Conservation (phyloP, 2,888 invertebrate genomes). For the Pachymerium ferrugineum region DNA sequence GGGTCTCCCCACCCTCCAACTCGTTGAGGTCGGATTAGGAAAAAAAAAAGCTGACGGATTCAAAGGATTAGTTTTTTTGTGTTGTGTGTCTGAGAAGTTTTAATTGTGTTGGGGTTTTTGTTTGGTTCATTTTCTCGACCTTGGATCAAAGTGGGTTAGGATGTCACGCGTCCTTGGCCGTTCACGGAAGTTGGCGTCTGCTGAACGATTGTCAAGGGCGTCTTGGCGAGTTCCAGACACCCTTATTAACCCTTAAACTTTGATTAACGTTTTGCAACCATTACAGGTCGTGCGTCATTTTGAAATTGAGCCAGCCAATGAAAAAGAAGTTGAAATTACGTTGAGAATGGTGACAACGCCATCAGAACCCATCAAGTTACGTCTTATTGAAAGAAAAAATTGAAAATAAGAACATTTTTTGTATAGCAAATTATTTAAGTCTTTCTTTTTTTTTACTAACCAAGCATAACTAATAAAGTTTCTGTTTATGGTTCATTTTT, state of each 20-base stretch:
- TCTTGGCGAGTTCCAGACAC: not conserved
- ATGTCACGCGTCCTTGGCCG: not conserved
- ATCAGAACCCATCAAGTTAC: slow-evolving; percentile 33
- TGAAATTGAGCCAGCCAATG: slow-evolving; percentile 37
- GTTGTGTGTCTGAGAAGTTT: not conserved
- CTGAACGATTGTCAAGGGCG: not conserved
- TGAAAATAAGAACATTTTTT: no score
- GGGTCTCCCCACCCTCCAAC: slow-evolving; percentile 3
- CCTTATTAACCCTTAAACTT: not conserved
- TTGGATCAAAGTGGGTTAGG: not conserved
- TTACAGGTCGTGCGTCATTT: slow-evolving; percentile 34
- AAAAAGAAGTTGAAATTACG: slow-evolving; percentile 40
- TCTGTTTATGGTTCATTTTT: no score
- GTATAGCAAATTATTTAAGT: no score
- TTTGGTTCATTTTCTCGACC: not conserved
- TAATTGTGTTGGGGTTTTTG: not conserved
- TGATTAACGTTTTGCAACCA: not conserved
- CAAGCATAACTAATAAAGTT: not conserved
- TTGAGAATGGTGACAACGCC: slow-evolving; percentile 42
- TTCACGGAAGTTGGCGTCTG: not conserved
- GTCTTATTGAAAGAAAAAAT: not conserved
- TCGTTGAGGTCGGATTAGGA: not conserved
- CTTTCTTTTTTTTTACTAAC: no score
- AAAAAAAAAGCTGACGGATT: not conserved
- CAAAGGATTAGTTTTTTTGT: slow-evolving; percentile 1